Base-by-base conservation (phyloP, 2,113 vertebrate species). In the Furnarius figulus region DNA sequence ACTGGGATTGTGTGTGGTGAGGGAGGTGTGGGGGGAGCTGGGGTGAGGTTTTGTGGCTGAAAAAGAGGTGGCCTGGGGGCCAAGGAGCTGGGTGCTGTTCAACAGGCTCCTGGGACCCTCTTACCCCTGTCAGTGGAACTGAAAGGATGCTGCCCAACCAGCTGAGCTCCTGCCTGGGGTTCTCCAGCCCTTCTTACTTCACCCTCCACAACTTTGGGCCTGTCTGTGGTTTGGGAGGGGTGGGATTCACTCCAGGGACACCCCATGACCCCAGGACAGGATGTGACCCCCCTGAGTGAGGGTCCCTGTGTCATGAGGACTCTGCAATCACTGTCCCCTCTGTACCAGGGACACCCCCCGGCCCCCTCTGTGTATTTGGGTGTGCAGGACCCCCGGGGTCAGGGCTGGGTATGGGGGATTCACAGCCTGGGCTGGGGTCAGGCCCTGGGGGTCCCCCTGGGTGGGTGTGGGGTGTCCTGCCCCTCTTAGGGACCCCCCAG, bases 131-230 rank as follows among this genome's bases (percentile, higher is more conserved):
- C 8, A 42, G 40, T 28, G 21, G 24, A 6, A 3, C 2, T 2
- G 3, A 1, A 1, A 5, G 42, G 3, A 2, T n/a, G 14, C 17
- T 59, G 31, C 35, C 19, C 19, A 8, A 8, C 23, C 27, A 46
- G 33, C 12, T 12, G 24, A 11, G 21, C 14, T 12, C 3, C 4
- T 40, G 19, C 16, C 4, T 21, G 28, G n/a, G 39, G 6, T 2
- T 2, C 30, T 71, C 10, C 23, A 10, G n/a, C 46, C 27, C 23
- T 5, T 12, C 3, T 28, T 3, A 3, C 18, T 47, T 9, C 27
- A 6, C 9, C 4, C 3, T 10, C 3, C 19, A 3, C 2, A 4
- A 1, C 17, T 14, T 0, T 8, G 18, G 5, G 17, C 9, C 1
- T 5, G 13, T 7, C 22, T 2, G 0, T 1, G 55, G 6, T 4